phyloP scores from a whole-genome alignment of 2,113 vertebrate species.

The Acanthochromis polyacanthus region DNA sequence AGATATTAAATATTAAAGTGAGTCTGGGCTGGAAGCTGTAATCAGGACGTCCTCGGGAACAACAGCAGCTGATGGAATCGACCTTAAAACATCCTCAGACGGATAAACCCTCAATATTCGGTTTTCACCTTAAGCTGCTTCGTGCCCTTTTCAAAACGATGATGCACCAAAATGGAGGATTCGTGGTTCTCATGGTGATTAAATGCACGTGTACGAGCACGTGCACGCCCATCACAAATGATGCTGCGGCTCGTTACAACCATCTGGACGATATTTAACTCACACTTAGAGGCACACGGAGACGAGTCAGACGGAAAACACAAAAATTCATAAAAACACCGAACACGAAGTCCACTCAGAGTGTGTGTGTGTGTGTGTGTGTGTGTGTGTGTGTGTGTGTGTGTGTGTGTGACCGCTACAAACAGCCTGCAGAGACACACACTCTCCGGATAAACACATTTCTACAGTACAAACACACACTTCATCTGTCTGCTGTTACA shows the following conservation, averaged over 20 bases:
- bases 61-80: too few relatives aligned
- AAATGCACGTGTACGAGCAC: constrained; percentile 21
- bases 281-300: constrained; percentile 4
- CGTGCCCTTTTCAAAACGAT: constrained; percentile 29
- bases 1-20: too few relatives aligned
- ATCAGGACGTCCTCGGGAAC: too few relatives aligned
- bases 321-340: constrained; percentile 27
- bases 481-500: constrained; percentile 38
- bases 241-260: constrained; percentile 50
- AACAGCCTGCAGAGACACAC: constrained; percentile 48
- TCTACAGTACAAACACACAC: constrained; percentile 33
- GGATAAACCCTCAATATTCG: background rate
- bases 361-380: too few relatives aligned
- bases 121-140: background rate
- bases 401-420: too few relatives aligned
- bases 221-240: constrained; percentile 23
- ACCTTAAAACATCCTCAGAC: too few relatives aligned
- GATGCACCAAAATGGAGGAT: constrained; percentile 27
- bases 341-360: background rate
- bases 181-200: constrained; percentile 13
- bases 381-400: too few relatives aligned
- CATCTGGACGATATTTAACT: constrained; percentile 54
- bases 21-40: too few relatives aligned
- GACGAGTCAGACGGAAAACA: constrained; percentile 28
- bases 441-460: constrained; percentile 4